These are phyloP conservation scores for Mayetiola destructor DNA, from an alignment of 2,888 invertebrate species.

Conservation along the genomic window DNA sequence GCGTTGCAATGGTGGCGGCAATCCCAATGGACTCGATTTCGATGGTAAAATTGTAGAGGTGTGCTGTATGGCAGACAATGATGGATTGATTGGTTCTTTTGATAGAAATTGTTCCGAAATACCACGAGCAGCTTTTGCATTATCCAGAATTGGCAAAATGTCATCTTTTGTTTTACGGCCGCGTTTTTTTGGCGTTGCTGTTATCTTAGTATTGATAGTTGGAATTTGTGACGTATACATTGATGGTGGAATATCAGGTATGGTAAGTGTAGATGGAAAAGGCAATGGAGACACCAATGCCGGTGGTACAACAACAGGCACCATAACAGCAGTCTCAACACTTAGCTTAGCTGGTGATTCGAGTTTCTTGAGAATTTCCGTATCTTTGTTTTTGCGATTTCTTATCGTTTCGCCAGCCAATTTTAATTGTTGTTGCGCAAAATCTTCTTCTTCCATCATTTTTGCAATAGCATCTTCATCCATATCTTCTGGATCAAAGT, in stretches of 20 bases:
- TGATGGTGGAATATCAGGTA: constrained; percentile 14
- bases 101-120: background rate
- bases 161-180: constrained; percentile 26
- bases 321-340: background rate
- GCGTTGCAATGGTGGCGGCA: background rate
- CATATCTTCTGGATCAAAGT: constrained; percentile 37
- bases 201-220: background rate
- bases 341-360: constrained; percentile 28
- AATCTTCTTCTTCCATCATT: constrained; percentile 49
- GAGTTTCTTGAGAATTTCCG: constrained; percentile 34
- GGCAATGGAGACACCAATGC: background rate
- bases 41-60: background rate
- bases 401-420: constrained; percentile 29
- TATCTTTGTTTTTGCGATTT: constrained; percentile 42
- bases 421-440: constrained; percentile 40
- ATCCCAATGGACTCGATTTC: background rate
- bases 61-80: background rate
- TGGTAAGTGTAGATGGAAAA: background rate
- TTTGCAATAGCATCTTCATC: constrained; percentile 37
- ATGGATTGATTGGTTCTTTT: background rate
- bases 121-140: background rate
- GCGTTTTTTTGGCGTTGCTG: constrained; percentile 28
- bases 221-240: constrained; percentile 17
- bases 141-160: background rate
- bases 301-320: background rate